Evolutionary conservation across 2,113 vertebrate genomes (phyloP), one percentile per base, ranked within the genome.

Genomic region (Mastomys coucha): DNA sequence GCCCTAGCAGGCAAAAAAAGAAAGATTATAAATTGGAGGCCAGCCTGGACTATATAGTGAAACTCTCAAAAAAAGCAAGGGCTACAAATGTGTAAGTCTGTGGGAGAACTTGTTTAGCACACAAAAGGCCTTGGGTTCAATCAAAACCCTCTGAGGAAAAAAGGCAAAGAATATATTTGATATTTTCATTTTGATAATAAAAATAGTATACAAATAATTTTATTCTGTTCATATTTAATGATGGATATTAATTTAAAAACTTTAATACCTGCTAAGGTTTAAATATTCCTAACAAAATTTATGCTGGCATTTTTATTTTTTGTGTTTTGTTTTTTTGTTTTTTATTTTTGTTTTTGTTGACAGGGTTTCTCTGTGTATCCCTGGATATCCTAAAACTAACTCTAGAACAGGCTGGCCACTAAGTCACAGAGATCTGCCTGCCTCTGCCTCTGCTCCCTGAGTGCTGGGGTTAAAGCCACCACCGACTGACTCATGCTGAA

Each of bases 101-200:
- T 26, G 36, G n/a, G 31, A 84, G 58, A 82, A 24, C 45, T 86
- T 36, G 28, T 36, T 39, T 33, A 36, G 42, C 4, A 69, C 11
- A 24, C 26, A 28, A 28, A 67, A 67, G 60, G 26, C 39, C 81
- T 31, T 85, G 14, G 58, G 60, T 67, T 86, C 82, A 87, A 51
- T 51, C 17, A 31, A 65, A 86, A 33, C 28, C 7, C 28, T 67
- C 16, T 4, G 42, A 7, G 49, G 39, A 69, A 69, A 69, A 70
- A 20, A 49, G 10, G 10, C 36, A 91, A 87, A 91, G 33, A 70
- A 69, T 93, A 69, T 75, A 39, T 89, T 91, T 92, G 81, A 31
- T 51, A 88, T 65, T 92, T 96, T 53, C 88, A 76, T 42, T 53
- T 89, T 65, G 67, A 80, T n/a, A 26, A 53, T 45, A 77, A 89